phyloP scores from a whole-genome alignment of 2,113 vertebrate genomes.

The Varanus komodoensis region DNA sequence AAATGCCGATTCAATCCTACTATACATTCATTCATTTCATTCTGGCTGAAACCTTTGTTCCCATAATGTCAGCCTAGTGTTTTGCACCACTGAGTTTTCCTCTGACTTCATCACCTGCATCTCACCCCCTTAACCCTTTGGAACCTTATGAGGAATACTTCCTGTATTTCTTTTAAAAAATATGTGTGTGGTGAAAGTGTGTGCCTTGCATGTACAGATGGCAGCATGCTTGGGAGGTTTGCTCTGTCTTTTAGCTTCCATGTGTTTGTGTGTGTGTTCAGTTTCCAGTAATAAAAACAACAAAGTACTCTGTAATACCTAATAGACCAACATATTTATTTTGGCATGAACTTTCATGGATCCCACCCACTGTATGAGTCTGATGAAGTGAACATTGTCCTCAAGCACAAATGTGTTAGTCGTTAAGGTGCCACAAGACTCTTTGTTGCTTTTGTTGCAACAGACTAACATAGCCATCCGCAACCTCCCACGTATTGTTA shows the following conservation, averaged over 20 bases:
- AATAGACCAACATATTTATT: no score
- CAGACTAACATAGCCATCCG: not conserved
- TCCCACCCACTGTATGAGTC: no score
- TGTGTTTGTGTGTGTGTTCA: no score
- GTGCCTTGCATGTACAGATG: not conserved
- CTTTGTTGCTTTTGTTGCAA: no score
- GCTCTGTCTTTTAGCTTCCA: not conserved
- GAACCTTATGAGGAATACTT: not conserved
- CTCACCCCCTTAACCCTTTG: not conserved
- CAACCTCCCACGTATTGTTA: no score
- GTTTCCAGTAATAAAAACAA: no score
- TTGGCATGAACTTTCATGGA: no score
- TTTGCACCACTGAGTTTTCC: not conserved
- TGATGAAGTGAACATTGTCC: no score
- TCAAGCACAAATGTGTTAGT: no score
- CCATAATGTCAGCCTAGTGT: not conserved
- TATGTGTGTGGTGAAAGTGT: not conserved
- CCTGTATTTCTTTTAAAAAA: not conserved
- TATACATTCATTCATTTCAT: conserved; percentile 6
- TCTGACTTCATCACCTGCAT: conserved; percentile 4
- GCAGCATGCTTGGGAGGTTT: not conserved
- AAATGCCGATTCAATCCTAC: not conserved
- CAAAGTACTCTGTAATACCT: no score
- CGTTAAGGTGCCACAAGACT: no score
- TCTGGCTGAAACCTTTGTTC: not conserved